Percentiles rank a stretch among this genome's conserved stretches.
phyloP scores from a whole-genome alignment of 1,140 invertebrate species.

The Anadara kagoshimensis region DNA sequence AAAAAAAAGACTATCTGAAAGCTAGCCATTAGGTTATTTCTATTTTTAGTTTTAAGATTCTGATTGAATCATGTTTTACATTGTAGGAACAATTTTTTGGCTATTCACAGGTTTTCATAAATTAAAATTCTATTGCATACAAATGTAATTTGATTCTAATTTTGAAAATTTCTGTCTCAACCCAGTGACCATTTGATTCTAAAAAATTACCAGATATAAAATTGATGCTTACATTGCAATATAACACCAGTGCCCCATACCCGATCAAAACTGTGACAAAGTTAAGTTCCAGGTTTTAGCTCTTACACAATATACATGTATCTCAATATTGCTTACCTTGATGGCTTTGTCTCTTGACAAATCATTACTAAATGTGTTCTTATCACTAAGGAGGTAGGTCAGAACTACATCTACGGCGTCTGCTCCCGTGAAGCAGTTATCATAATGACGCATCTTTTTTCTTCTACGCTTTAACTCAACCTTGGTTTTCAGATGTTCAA shows the following conservation, averaged over 20 bases:
- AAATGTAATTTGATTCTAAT: too few species aligned
- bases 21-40: too few species aligned
- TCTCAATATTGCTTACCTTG: conserved; percentile 54
- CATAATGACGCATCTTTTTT: conserved; percentile 73
- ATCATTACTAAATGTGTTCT: conserved; percentile 62
- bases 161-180: too few species aligned
- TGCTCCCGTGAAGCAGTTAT: conserved; percentile 76
- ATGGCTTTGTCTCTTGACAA: conserved; percentile 69
- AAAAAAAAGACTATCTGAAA: too few species aligned
- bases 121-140: too few species aligned
- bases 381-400: conserved; percentile 66
- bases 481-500: conserved; percentile 62
- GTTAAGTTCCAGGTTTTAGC: neutral
- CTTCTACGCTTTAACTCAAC: conserved; percentile 73
- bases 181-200: too few species aligned
- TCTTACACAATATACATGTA: too few species aligned
- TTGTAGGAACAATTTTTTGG: too few species aligned
- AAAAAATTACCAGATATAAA: neutral
- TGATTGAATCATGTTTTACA: too few species aligned
- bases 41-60: too few species aligned
- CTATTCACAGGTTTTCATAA: too few species aligned
- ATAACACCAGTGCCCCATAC: neutral
- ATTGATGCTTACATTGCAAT: neutral
- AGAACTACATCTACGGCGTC: conserved; percentile 75
- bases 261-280: too few species aligned